Conservation (phyloP, 2,888 invertebrate species). For the Trissoscelio sp. region DNA sequence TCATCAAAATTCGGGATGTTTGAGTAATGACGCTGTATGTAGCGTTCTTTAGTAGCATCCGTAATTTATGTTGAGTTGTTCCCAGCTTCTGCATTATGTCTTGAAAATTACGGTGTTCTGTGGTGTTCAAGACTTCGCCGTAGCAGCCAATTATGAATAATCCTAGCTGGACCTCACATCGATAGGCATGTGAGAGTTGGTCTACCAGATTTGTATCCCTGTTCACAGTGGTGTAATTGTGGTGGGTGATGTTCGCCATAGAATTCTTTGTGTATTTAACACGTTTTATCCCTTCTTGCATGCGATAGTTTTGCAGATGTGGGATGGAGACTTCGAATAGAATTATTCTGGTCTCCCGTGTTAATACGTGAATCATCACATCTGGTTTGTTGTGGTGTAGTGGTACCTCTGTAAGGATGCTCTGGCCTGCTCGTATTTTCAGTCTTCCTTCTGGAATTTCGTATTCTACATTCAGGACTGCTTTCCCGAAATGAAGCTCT, state of each 20-base stretch:
- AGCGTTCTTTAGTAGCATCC: too few relatives aligned
- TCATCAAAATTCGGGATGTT: too few relatives aligned
- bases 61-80: too few relatives aligned
- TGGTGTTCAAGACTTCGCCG: conserved; percentile 1
- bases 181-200: not conserved
- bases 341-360: not conserved
- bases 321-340: conserved; percentile 23
- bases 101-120: too few relatives aligned
- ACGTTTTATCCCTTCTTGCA: not conserved
- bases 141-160: not conserved
- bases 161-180: conserved; percentile 1
- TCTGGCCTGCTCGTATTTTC: conserved; percentile 25
- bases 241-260: too few relatives aligned
- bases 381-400: conserved; percentile 21
- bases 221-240: not conserved
- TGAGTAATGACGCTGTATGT: too few relatives aligned
- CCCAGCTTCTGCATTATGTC: too few relatives aligned
- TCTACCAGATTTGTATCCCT: conserved; percentile 8
- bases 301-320: conserved; percentile 8
- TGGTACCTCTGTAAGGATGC: not conserved
- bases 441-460: not conserved
- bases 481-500: conserved; percentile 1
- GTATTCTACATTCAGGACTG: not conserved
- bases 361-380: conserved; percentile 2
- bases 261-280: not conserved